These are phyloP conservation scores for Diglossa brunneiventris DNA, from an alignment of 2,113 vertebrate genomes.

Conservation along the genomic window DNA sequence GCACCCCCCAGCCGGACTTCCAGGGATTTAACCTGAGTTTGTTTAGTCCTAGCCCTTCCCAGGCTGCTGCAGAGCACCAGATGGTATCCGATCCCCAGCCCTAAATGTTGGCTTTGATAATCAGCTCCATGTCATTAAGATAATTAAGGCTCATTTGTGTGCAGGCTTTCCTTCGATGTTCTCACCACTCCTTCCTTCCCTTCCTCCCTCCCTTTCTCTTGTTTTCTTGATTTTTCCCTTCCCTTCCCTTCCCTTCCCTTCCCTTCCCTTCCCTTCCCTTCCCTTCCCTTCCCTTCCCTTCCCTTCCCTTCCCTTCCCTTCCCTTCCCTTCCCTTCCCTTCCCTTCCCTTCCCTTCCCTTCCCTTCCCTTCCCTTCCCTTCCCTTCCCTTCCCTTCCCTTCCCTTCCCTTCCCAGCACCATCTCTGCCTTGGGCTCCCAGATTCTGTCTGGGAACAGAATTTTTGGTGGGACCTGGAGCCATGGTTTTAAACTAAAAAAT, in stretches of 20 bases:
- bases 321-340: background rate
- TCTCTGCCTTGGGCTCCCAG: background rate
- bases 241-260: background rate
- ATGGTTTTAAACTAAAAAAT: background rate
- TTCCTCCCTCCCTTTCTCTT: background rate
- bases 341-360: too few relatives aligned
- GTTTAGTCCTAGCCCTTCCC: background rate
- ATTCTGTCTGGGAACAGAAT: background rate
- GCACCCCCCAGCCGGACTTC: fast-evolving
- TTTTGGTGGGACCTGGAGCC: background rate
- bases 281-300: too few relatives aligned
- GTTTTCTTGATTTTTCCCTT: background rate
- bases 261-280: too few relatives aligned
- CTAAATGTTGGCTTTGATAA: constrained; percentile 56
- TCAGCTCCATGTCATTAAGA: constrained; percentile 46
- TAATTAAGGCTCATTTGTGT: constrained; percentile 51
- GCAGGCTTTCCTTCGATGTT: background rate
- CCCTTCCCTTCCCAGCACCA: too few relatives aligned
- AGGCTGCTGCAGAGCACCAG: constrained; percentile 40
- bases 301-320: background rate
- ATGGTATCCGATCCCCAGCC: constrained; percentile 11
- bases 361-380: background rate
- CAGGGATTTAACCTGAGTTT: background rate
- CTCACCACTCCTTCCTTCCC: fast-evolving
- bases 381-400: too few relatives aligned